These are phyloP conservation scores for Sebastes iracundus DNA, from an alignment of 2,797 vertebrate genomes.

Conservation along the genomic window DNA sequence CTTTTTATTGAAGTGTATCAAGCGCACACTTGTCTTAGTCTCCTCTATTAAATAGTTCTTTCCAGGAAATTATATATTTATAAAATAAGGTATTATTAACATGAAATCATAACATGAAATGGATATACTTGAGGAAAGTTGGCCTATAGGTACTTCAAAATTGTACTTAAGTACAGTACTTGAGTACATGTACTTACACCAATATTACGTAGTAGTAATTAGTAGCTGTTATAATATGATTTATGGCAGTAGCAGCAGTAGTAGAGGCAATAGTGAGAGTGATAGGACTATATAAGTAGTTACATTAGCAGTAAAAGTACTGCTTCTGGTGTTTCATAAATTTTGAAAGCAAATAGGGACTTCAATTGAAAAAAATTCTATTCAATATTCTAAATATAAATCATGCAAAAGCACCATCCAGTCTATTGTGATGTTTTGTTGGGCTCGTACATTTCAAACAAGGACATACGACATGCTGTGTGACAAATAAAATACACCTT, in stretches of 20 bases:
- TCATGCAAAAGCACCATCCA: not conserved
- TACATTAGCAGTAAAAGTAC: not conserved
- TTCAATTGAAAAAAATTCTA: not conserved
- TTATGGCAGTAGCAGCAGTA: not conserved
- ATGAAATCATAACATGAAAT: not conserved
- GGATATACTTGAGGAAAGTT: not conserved
- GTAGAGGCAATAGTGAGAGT: not conserved
- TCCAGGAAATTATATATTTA: too few relatives aligned
- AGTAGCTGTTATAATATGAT: not conserved
- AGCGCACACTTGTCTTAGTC: too few relatives aligned
- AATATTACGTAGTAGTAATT: not conserved
- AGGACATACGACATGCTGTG: not conserved
- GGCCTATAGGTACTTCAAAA: not conserved
- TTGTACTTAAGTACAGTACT: not conserved
- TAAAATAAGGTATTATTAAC: not conserved
- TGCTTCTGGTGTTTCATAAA: not conserved
- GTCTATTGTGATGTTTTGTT: not conserved
- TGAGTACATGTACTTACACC: not conserved
- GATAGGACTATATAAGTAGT: not conserved
- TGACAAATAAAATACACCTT: not conserved
- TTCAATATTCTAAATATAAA: not conserved
- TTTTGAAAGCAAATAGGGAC: not conserved
- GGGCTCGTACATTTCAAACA: not conserved
- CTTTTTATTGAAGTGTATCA: too few relatives aligned
- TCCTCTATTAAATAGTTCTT: too few relatives aligned